Percentiles rank a stretch among this genome's conserved stretches.
Evolutionary conservation across 2,888 invertebrate species (phyloP).

Genomic region (Drosophila mulleri): DNA sequence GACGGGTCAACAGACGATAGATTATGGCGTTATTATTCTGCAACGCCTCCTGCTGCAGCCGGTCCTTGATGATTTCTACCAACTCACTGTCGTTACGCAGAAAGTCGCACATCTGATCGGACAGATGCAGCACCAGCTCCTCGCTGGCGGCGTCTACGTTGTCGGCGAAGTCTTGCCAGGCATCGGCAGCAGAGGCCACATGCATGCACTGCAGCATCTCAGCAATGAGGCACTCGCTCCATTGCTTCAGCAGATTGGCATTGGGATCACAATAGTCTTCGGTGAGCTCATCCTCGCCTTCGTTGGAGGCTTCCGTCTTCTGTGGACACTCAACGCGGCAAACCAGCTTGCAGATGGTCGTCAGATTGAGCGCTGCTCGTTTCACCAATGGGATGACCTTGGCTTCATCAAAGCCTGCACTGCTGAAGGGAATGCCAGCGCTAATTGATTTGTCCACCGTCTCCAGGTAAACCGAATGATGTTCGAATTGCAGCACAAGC

Average conservation of each 20-base stretch:
- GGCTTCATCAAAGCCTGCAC: slow-evolving; percentile 41
- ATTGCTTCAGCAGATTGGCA: slow-evolving; percentile 78
- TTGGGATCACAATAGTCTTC: slow-evolving; percentile 83
- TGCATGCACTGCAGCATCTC: slow-evolving; percentile 73
- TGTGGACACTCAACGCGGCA: slow-evolving; percentile 59
- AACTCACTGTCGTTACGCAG: slow-evolving; percentile 73
- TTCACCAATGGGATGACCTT: slow-evolving; percentile 59
- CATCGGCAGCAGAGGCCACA: slow-evolving; percentile 70
- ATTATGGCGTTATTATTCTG: slow-evolving; percentile 65
- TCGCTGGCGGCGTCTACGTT: slow-evolving; percentile 44
- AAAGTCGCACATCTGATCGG: slow-evolving; percentile 71
- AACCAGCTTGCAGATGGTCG: slow-evolving; percentile 77
- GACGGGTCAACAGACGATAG: slow-evolving; percentile 69
- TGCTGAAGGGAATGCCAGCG: slow-evolving; percentile 53
- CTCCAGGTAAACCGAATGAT: slow-evolving; percentile 74
- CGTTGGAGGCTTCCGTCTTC: slow-evolving; percentile 24
- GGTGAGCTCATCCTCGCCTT: slow-evolving; percentile 76
- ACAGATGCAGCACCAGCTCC: slow-evolving; percentile 68
- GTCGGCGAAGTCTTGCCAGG: slow-evolving; percentile 58
- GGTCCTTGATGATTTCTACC: slow-evolving; percentile 68
- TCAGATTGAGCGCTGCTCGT: slow-evolving; percentile 75
- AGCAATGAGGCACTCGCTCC: slow-evolving; percentile 76
- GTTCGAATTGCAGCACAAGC: slow-evolving; percentile 49
- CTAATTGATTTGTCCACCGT: slow-evolving; percentile 61
- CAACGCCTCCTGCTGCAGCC: slow-evolving; percentile 66